phyloP scores from a whole-genome alignment of 2,113 vertebrate species.

The Bos taurus region ARS-UCD2.0 NC_037348.1:44946501-44947000 shows the following conservation, averaged over 20 bases:
- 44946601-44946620: not conserved
- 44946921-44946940: not conserved
- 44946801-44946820: conserved; percentile 61
- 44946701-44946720: not conserved
- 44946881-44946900: not conserved
- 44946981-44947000: not conserved
- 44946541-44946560: not conserved
- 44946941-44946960: not conserved
- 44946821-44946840: conserved; percentile 72
- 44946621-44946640: not conserved
- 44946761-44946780: conserved; percentile 94
- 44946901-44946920: not conserved
- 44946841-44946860: conserved; percentile 14
- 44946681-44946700: not conserved
- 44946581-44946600: not conserved
- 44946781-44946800: conserved; percentile 79
- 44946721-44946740: conserved; percentile 74
- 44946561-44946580: not conserved
- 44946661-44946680: not conserved
- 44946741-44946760: conserved; percentile 91
- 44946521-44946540: not conserved
- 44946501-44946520: not conserved
- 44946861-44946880: not conserved
- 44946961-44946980: not conserved
- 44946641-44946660: not conserved